Conservation (phyloP, 2,888 invertebrate genomes). For the Cephus runcator region DNA sequence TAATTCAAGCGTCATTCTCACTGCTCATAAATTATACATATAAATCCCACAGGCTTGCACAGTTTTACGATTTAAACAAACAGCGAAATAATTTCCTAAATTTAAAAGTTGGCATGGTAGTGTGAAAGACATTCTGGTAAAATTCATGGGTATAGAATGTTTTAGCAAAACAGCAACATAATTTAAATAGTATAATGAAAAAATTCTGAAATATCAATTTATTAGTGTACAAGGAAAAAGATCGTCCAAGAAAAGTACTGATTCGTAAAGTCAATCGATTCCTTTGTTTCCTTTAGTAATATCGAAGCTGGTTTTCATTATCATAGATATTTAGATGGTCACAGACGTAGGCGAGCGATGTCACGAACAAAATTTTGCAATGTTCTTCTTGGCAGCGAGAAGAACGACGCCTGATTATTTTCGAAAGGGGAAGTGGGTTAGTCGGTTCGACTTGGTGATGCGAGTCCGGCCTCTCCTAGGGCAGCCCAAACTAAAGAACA, state of each 20-base stretch:
- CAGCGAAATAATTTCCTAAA: background rate
- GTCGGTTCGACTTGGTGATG: conserved; percentile 29
- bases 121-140: background rate
- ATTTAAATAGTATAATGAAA: background rate
- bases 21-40: no score
- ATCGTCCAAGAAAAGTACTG: background rate
- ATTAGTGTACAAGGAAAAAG: background rate
- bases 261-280: background rate
- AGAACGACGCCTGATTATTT: conserved; percentile 36
- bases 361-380: conserved; percentile 15
- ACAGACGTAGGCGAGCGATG: background rate
- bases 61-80: no score
- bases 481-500: conserved; percentile 46
- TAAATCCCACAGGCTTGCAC: no score
- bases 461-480: conserved; percentile 29
- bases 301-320: background rate
- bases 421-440: conserved; percentile 52
- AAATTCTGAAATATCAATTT: background rate
- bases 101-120: background rate
- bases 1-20: background rate
- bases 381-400: conserved; percentile 16
- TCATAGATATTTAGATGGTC: background rate
- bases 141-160: background rate
- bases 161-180: background rate
- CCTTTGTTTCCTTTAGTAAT: background rate